These are phyloP conservation scores for Rostratula benghalensis DNA, from an alignment of 2,113 vertebrate genomes.

Conservation along the genomic window DNA sequence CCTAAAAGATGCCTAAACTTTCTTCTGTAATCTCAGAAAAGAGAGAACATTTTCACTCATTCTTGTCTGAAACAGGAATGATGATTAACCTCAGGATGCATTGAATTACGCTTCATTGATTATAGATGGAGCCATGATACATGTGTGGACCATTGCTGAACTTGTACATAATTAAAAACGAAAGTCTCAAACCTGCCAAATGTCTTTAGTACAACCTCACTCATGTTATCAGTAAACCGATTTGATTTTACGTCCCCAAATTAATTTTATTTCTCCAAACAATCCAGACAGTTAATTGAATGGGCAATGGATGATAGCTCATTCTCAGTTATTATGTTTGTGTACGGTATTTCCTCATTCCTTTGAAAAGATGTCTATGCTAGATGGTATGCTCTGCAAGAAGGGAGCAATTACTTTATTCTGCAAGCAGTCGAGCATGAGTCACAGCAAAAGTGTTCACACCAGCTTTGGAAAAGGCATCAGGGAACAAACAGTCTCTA, in stretches of 20 bases:
- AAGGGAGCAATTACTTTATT: accelerated
- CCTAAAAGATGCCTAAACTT: not conserved
- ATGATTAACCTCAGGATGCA: not conserved
- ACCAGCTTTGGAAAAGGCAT: not conserved
- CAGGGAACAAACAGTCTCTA: not conserved
- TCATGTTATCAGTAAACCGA: not conserved
- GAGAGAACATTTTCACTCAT: not conserved
- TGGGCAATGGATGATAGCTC: not conserved
- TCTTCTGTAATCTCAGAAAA: not conserved
- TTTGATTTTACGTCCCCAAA: not conserved
- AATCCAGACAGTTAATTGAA: not conserved
- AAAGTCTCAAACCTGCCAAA: not conserved
- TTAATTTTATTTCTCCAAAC: not conserved
- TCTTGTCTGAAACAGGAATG: not conserved
- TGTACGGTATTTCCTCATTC: not conserved
- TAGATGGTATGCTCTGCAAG: not conserved
- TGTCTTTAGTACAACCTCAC: not conserved
- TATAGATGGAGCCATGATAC: not conserved
- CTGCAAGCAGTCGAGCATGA: not conserved
- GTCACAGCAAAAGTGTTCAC: not conserved
- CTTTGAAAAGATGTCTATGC: not conserved
- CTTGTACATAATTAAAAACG: not conserved
- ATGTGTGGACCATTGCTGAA: not conserved
- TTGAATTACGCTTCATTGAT: not conserved
- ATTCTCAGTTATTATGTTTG: not conserved